phyloP scores from a whole-genome alignment of 2,888 invertebrate genomes.

The Oegoconia quadripuncta region DNA sequence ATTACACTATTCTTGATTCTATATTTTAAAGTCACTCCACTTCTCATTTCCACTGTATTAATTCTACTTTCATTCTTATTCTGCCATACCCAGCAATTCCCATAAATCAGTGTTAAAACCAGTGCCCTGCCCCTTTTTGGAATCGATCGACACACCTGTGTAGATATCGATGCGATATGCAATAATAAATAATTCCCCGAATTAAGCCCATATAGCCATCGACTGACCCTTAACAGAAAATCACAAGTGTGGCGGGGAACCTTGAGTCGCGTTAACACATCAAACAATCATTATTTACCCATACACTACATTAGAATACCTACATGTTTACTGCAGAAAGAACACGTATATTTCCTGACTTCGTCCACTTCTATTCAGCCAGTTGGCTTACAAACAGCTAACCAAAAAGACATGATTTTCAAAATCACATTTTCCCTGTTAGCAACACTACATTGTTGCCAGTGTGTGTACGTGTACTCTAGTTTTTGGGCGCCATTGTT shows the following conservation, averaged over 20 bases:
- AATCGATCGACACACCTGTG: no score
- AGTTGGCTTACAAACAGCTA: slow-evolving; percentile 12
- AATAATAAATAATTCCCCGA: no score
- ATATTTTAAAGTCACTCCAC: no score
- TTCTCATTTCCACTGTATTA: no score
- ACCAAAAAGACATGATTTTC: slow-evolving; percentile 19
- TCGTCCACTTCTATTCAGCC: slow-evolving; percentile 21
- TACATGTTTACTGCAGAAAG: not conserved
- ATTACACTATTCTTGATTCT: no score
- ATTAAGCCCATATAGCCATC: no score
- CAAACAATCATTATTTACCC: slow-evolving; percentile 29
- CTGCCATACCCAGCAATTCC: no score
- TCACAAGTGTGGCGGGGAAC: slow-evolving; percentile 8
- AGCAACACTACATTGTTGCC: slow-evolving; percentile 26
- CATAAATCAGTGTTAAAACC: no score
- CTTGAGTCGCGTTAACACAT: slow-evolving; percentile 34
- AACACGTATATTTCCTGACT: slow-evolving; percentile 21
- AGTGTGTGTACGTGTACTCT: slow-evolving; percentile 42
- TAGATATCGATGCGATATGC: no score
- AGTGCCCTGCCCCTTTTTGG: no score
- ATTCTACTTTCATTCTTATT: no score
- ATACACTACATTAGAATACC: slow-evolving; percentile 9
- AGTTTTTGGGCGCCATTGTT: slow-evolving; percentile 67
- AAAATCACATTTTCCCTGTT: slow-evolving; percentile 27
- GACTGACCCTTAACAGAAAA: not conserved